Evolutionary conservation across 2,888 invertebrate genomes (phyloP), one percentile per base, ranked within the genome.

Genomic region (Agriopis leucophaearia): DNA sequence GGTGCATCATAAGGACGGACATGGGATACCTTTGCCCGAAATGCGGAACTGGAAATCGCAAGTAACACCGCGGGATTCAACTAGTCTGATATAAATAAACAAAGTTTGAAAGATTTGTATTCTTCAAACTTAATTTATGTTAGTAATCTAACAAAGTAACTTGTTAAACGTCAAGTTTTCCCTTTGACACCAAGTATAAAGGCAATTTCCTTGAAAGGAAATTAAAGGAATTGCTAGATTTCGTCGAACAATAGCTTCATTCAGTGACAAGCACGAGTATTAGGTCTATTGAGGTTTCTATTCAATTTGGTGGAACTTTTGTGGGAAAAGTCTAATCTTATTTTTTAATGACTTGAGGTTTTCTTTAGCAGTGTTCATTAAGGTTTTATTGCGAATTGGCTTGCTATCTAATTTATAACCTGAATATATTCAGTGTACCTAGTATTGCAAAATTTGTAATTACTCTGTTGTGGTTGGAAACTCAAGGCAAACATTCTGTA

Each of bases 121-220:
- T 13, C 15, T 15, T 50, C 16, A 0, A 55, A 52, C 35, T 16
- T 58, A 63, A 48, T 63, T 52, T 62, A 63, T 44, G 61, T 35
- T 44, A 56, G 51, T 59, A 71, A 69, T 71, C 54, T 50, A 73
- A 64, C 52, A 66, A 66, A 69, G 55, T 74, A 71, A 71, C 70
- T 72, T 69, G 59, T 71, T 77, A 79, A 72, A 72, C 65, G 70
- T 72, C 74, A 74, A 78, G 72, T 64, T 66, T 74, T 76, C 72
- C 77, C 76, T 76, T 81, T 79, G 76, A 77, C 73, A 76, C 69
- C 66, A 68, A 79, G 72, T 75, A 84, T 76, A 85, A 88, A 84
- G 78, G 84, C 83, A 89, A 90, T 90, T 91, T 90, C 90, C 89
- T 85, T 70, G 47, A 65, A 77, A 86, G 90, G 89, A 90, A 89